phyloP scores from a whole-genome alignment of 2,888 invertebrate genomes.

The Aleiodes testaceus region DNA sequence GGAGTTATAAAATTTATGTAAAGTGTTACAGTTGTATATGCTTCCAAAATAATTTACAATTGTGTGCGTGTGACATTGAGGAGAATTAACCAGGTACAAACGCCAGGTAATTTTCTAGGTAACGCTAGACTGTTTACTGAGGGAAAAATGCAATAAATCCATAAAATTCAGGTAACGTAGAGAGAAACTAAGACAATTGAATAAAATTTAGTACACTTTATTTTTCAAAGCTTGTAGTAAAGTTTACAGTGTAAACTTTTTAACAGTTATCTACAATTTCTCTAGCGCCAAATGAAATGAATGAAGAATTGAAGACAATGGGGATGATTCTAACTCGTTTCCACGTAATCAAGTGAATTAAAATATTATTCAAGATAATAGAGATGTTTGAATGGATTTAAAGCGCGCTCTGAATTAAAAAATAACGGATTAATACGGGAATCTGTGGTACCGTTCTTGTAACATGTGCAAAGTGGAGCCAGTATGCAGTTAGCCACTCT shows the following conservation, averaged over 20 bases:
- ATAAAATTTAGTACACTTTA: background rate
- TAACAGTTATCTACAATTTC: background rate
- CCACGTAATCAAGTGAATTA: constrained; percentile 12
- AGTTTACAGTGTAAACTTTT: background rate
- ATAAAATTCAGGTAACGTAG: constrained; percentile 4
- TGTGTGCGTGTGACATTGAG: too few species aligned
- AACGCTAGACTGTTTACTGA: background rate
- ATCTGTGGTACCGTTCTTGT: constrained; percentile 16
- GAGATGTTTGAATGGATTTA: constrained; percentile 15
- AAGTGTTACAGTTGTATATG: too few species aligned
- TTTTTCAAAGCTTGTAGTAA: too few species aligned
- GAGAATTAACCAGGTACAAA: background rate
- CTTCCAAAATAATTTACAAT: too few species aligned
- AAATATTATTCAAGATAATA: constrained; percentile 21
- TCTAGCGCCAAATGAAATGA: background rate
- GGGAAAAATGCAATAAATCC: constrained; percentile 17
- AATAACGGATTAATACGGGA: constrained; percentile 31
- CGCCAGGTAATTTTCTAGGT: constrained; percentile 5
- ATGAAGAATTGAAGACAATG: background rate
- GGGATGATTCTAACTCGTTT: background rate
- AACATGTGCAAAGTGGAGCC: constrained; percentile 17
- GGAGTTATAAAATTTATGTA: too few species aligned
- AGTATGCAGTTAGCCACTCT: constrained; percentile 16
- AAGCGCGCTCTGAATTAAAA: constrained; percentile 27
- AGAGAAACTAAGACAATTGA: background rate